These are phyloP conservation scores for Muschampia plurimacula DNA, from an alignment of 2,888 invertebrate genomes.

Conservation along the genomic window DNA sequence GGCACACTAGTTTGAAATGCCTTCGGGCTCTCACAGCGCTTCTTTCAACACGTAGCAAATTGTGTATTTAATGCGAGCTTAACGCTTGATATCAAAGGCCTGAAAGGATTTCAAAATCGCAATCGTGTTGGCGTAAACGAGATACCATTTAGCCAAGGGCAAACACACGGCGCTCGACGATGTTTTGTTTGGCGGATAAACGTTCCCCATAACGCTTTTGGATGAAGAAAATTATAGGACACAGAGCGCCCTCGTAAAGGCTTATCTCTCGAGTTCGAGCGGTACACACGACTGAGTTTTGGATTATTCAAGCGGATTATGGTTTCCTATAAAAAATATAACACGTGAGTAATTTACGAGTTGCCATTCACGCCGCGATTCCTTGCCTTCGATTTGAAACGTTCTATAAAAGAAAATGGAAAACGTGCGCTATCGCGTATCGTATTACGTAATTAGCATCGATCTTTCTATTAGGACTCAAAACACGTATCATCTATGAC, in stretches of 20 bases:
- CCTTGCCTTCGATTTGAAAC: conserved; percentile 14
- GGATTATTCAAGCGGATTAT: conserved; percentile 43
- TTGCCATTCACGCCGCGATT: conserved; percentile 14
- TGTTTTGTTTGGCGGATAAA: conserved; percentile 62
- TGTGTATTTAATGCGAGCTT: conserved; percentile 78
- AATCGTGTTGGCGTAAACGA: conserved; percentile 77
- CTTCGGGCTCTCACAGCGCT: conserved; percentile 67
- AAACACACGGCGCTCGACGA: conserved; percentile 53
- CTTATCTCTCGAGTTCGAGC: conserved; percentile 44
- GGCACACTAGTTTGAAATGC: conserved; percentile 72
- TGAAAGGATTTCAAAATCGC: conserved; percentile 75
- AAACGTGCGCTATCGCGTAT: conserved; percentile 27
- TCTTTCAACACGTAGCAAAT: conserved; percentile 82
- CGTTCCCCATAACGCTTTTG: conserved; percentile 59
- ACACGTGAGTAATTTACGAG: conserved; percentile 37
- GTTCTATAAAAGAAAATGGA: conserved; percentile 27
- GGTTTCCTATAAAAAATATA: conserved; percentile 43
- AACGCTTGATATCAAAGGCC: conserved; percentile 72
- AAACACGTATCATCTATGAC: conserved; percentile 27
- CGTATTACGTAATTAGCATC: conserved; percentile 16
- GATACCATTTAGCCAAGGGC: conserved; percentile 79
- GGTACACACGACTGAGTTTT: conserved; percentile 44
- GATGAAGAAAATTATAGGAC: conserved; percentile 64
- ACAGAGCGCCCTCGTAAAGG: conserved; percentile 45
- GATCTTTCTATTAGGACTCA: conserved; percentile 14